Evolutionary conservation across 2,888 invertebrate species (phyloP), one percentile per base, ranked within the genome.

Genomic region (Germaria angustata): DNA sequence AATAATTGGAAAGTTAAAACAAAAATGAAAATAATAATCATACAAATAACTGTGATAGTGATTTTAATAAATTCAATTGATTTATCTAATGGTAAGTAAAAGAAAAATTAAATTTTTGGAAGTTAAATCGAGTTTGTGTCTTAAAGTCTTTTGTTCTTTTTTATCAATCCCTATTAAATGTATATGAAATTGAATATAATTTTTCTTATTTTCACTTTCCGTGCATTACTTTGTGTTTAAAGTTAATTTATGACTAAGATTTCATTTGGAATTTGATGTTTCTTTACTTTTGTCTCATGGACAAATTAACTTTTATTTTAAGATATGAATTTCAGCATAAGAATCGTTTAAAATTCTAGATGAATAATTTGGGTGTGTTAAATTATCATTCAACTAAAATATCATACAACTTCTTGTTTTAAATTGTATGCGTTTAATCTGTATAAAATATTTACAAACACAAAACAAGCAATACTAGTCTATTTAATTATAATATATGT

Each of bases 21-120:
- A 49, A 72, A 80, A 34, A 84, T 86, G 81, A 63, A 76, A 44
- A 81, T 77, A 68, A 46, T 81, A 15, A 36, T 76, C 57, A 34
- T 80, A 65, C 53, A 80, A 44, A 34, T 83, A 65, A 76, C 86
- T 85, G 86, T 87, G 86, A 86, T 87, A 86, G 73, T 87, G 53
- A 61, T 85, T 44, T 55, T 86, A 77, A 79, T 86, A n/a, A 80
- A 68, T 63, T 84, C 77, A 13, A 75, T 84, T 32, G 81, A 87
- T 49, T 53, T 85, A 9, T 85, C 84, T 15, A 84, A 86, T 51
- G 88, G 88, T 88, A 85, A 77, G 84, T 84, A 65, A 53, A 46
- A n/a, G 6, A 5, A 76, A 71, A 71, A 51, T 2, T 34, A 32
- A 41, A 36, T 65, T 55, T 24, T 22, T 4, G 1, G 22, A 22